Base-by-base conservation (phyloP, 2,888 invertebrate species). In the Tribolium freemani region DNA sequence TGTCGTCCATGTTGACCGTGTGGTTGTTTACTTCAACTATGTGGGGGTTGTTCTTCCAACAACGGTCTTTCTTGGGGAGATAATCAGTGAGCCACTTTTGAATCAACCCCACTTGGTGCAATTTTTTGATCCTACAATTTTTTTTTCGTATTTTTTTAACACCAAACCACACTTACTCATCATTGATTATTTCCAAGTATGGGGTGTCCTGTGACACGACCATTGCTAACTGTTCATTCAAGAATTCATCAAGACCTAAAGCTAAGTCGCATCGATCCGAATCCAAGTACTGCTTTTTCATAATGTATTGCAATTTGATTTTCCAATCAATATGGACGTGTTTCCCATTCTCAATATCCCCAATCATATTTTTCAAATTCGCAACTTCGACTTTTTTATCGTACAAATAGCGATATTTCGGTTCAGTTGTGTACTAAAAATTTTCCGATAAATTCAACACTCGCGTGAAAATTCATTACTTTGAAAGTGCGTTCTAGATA, bases 1-100 rank as follows among this genome's bases (percentile, higher is more conserved):
- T 97, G 81, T 97, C 96, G 61, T 93, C 90, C 78, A 96, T 89
- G 84, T 95, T 95, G 48, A 97, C 96, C 44, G 94, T 95, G 81
- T 96, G 94, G 83, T 95, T 96, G 73, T 92, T 92, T n/a, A 92
- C 93, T 85, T 93, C 93, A 0, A 91, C 88, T 9, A 88, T 85
- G 13, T 89, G 85, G 0, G 90, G 85, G 0, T 90, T 88, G 57
- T 88, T 90, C 83, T 90, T 92, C 90, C 90, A 94, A 82, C 96
- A 97, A 74, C 92, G 91, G 85, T 96, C 94, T 76, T 91, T 92
- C 80, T 91, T 90, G 0, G 96, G 95, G 81, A 94, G 87, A 85
- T 93, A 94, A 31, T 92, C 91, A 21, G 89, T 87, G 73, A 94
- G 88, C 96, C 96, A 97, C 83, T 94, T 94, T 64, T 91, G 89